phyloP scores from a whole-genome alignment of 35 echinoderm and acorn worm genomes.

The Acanthaster planci region DNA sequence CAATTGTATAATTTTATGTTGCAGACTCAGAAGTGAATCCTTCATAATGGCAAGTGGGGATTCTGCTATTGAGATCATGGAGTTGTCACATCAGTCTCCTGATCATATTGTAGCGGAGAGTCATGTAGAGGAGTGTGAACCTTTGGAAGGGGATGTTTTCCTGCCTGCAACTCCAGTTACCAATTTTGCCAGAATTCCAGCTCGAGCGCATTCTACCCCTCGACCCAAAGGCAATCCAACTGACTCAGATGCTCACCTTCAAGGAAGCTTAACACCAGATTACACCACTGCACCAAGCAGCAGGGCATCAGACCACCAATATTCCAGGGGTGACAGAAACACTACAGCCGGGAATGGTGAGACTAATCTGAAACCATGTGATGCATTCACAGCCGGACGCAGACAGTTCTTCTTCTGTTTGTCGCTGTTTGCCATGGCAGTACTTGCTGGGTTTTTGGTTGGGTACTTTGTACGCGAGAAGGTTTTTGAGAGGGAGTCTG shows the following conservation, averaged over 20 bases:
- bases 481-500: conserved; percentile 2
- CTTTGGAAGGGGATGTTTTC: conserved; percentile 3
- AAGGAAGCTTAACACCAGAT: background rate
- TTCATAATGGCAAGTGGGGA: conserved; percentile 19
- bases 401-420: conserved; percentile 11
- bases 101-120: background rate
- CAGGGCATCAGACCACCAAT: background rate
- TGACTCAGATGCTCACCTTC: background rate
- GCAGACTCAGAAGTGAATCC: background rate
- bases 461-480: conserved; percentile 27
- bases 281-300: background rate
- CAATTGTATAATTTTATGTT: too few relatives aligned
- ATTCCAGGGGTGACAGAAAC: too few relatives aligned
- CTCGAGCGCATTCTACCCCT: background rate
- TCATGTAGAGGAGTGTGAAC: background rate
- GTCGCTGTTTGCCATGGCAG: background rate
- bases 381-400: background rate
- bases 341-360: background rate
- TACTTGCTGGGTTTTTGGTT: conserved; percentile 25
- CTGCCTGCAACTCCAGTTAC: background rate
- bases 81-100: background rate
- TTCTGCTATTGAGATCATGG: conserved; percentile 12
- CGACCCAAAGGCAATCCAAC: background rate
- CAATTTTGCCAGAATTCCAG: background rate
- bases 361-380: background rate